phyloP scores from a whole-genome alignment of 2,888 invertebrate genomes.

The Rotaria sp. region DNA sequence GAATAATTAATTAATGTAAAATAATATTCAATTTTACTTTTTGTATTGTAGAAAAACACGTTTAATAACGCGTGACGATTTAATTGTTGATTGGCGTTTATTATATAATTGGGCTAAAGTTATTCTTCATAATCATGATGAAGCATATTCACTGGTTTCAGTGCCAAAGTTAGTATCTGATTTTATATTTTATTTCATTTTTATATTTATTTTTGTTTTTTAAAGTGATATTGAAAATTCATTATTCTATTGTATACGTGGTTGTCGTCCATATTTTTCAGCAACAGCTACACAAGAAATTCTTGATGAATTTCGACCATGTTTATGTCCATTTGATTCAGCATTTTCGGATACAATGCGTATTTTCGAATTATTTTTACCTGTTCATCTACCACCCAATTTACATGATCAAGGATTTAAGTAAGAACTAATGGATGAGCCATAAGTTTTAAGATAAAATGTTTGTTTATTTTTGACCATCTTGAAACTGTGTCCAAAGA shows the following conservation, averaged over 20 bases:
- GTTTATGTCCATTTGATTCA: conserved; percentile 39
- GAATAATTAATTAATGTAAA: background rate
- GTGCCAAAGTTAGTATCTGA: background rate
- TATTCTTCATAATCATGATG: background rate
- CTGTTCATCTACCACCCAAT: conserved; percentile 63
- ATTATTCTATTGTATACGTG: conserved; percentile 29
- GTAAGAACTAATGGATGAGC: conserved; percentile 44
- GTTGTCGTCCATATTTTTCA: conserved; percentile 35
- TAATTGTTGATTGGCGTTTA: conserved; percentile 34
- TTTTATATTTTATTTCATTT: background rate
- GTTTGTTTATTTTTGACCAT: too few relatives aligned
- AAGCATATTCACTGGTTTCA: background rate
- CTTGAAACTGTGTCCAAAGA: too few relatives aligned
- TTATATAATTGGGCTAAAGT: conserved; percentile 17
- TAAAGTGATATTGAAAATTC: background rate
- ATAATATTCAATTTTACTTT: background rate
- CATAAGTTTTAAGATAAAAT: background rate
- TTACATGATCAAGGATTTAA: conserved; percentile 61
- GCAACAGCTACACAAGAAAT: conserved; percentile 34
- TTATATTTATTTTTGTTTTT: background rate
- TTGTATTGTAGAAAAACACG: background rate
- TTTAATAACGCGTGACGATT: conserved; percentile 33
- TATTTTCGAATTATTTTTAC: conserved; percentile 67
- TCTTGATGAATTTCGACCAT: conserved; percentile 35
- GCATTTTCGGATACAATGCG: conserved; percentile 32